phyloP scores from a whole-genome alignment of 2,797 vertebrate genomes.

The Enteromius paludinosus region DNA sequence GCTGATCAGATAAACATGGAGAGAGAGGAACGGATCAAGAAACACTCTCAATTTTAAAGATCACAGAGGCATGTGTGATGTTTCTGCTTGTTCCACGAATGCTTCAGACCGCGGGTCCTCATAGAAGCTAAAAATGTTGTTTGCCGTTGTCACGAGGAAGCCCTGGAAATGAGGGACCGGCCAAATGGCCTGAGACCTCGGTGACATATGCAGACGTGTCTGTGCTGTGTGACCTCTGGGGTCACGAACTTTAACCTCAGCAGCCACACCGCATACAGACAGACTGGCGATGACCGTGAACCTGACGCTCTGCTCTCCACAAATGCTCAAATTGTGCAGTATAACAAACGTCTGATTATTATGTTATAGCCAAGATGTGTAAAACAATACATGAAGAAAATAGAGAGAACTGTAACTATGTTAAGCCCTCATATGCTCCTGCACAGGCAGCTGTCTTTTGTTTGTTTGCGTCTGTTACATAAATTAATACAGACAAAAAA shows the following conservation, averaged over 20 bases:
- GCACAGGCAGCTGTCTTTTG: not conserved
- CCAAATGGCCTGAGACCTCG: constrained; percentile 52
- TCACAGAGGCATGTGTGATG: not conserved
- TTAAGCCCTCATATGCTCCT: not conserved
- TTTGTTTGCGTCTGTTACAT: not conserved
- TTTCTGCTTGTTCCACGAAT: not conserved
- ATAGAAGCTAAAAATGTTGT: not conserved
- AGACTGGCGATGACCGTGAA: constrained; percentile 56
- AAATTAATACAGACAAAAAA: not conserved
- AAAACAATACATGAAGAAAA: not conserved
- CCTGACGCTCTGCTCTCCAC: constrained; percentile 34
- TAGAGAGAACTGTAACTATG: not conserved
- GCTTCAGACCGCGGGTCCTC: not conserved
- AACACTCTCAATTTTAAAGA: not conserved
- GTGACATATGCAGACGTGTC: constrained; percentile 40
- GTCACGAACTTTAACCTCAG: constrained; percentile 50
- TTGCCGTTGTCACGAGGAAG: constrained; percentile 10
- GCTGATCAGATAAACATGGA: constrained; percentile 62
- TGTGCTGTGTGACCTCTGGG: constrained; percentile 49
- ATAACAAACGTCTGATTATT: not conserved
- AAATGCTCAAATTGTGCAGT: not conserved
- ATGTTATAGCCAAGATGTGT: not conserved
- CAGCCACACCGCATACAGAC: constrained; percentile 19
- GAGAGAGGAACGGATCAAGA: constrained; percentile 18
- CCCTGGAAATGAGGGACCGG: constrained; percentile 40